Conservation (phyloP, 2,113 vertebrate genomes). For the Phasianus colchicus region DNA sequence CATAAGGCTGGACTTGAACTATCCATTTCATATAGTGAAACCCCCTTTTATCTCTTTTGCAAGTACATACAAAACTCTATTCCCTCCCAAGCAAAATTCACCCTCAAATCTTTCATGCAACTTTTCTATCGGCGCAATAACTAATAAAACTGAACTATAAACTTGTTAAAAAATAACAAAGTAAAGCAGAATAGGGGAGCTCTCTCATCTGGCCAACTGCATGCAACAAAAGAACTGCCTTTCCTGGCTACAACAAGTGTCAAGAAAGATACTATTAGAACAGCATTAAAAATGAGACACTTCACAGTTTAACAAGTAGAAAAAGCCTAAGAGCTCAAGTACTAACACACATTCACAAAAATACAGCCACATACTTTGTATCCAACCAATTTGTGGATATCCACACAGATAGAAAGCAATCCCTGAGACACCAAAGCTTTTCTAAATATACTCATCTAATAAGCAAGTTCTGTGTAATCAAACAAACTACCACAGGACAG, state of each 20-base stretch:
- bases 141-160: neutral
- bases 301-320: neutral
- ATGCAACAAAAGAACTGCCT: neutral
- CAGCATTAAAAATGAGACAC: neutral
- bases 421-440: neutral
- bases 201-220: neutral
- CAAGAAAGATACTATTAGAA: conserved; percentile 24
- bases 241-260: neutral
- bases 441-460: neutral
- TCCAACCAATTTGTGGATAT: neutral
- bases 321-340: neutral
- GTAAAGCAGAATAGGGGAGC: neutral
- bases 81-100: neutral
- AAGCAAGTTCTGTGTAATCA: neutral
- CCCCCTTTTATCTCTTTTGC: neutral
- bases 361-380: neutral
- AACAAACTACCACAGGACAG: neutral
- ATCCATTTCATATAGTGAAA: neutral
- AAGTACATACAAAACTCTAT: neutral
- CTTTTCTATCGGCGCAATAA: neutral
- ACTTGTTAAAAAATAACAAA: neutral
- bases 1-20: neutral
- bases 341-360: neutral
- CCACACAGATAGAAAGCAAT: neutral
- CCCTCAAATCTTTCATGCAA: neutral